phyloP scores from a whole-genome alignment of 1,140 invertebrate genomes.

The Philopotamus ludificatus region DNA sequence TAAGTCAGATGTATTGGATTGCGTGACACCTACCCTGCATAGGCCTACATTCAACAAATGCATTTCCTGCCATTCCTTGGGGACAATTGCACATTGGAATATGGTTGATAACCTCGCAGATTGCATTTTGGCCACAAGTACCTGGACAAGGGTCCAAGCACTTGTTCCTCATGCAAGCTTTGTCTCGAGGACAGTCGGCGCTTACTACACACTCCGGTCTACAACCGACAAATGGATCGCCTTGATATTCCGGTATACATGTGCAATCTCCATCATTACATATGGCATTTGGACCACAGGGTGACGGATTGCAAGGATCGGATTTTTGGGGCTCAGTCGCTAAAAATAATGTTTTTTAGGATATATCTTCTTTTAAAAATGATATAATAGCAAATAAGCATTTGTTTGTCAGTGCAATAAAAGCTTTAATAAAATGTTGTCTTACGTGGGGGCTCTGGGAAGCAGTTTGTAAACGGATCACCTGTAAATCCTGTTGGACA shows the following conservation, averaged over 20 bases:
- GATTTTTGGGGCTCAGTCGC: constrained; percentile 42
- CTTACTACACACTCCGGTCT: constrained; percentile 77
- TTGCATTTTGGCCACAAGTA: constrained; percentile 77
- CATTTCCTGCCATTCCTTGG: constrained; percentile 72
- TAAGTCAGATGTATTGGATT: constrained; percentile 53
- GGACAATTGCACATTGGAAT: constrained; percentile 75
- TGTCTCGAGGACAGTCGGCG: constrained; percentile 73
- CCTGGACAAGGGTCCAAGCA: constrained; percentile 83
- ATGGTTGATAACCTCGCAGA: constrained; percentile 79
- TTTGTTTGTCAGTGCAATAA: not conserved
- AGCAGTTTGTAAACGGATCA: constrained; percentile 68
- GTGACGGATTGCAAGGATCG: constrained; percentile 63
- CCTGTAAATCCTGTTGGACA: constrained; percentile 67
- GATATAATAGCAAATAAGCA: not conserved
- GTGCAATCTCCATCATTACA: constrained; percentile 61
- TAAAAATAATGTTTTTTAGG: too few species aligned
- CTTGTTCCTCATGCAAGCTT: constrained; percentile 78
- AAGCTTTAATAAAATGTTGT: not conserved
- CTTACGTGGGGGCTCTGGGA: constrained; percentile 52
- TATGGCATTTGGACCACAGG: constrained; percentile 65
- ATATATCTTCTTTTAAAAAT: too few species aligned
- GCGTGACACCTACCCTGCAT: constrained; percentile 52
- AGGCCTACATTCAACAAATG: constrained; percentile 72
- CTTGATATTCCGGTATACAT: constrained; percentile 67
- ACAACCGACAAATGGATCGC: constrained; percentile 71